Base-by-base conservation (phyloP, 2,797 vertebrate species). In the Coilia nasus region DNA sequence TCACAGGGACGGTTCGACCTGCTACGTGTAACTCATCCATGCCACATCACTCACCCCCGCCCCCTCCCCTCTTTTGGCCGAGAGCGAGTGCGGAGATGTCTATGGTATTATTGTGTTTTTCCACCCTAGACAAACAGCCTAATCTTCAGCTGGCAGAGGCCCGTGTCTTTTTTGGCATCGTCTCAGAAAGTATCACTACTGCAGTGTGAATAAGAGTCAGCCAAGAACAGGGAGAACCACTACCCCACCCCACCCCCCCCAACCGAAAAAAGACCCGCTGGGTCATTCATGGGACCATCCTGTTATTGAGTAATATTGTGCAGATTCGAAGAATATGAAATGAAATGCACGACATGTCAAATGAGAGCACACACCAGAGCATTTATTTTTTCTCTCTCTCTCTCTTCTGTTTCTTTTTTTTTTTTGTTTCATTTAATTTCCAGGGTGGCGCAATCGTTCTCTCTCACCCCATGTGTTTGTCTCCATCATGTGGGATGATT, bases 401-500 rank as follows among this genome's bases (percentile, higher is more conserved):
- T 85, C 17, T 41, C 0, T 64, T 47, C 10, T 82, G 23, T 41
- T 59, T 41, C 21, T 47, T 25, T 23, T 54, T 78, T 82, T 81
- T 50, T 81, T 35, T 83, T 83, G 25, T 59, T 28, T 78, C 19
- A 25, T 81, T 84, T 7, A 35, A 44, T 41, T 62, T 85, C 46
- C 28, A 23, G 25, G 12, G 82, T 85, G 81, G 54, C 41, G 81
- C 89, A 44, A 35, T 78, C 25, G 54, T n/a, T 15, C 62, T 31
- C 31, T 85, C 19, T 31, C 71, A 21, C 35, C 35, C 71, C 35
- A 78, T 44, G 71, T 78, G 31, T 78, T 78, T 78, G 71, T n/a
- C 71, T 78, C 71, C 71, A 78, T 78, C 71, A 78, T 78, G 71
- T 78, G 71, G 71, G 71, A 78, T 44, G 71, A 41, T 78, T 78